A percentile compares a stretch with the other conserved stretches of the same genome.
Evolutionary conservation across 2,888 invertebrate species (phyloP).

Genomic region (Troides helena): DNA sequence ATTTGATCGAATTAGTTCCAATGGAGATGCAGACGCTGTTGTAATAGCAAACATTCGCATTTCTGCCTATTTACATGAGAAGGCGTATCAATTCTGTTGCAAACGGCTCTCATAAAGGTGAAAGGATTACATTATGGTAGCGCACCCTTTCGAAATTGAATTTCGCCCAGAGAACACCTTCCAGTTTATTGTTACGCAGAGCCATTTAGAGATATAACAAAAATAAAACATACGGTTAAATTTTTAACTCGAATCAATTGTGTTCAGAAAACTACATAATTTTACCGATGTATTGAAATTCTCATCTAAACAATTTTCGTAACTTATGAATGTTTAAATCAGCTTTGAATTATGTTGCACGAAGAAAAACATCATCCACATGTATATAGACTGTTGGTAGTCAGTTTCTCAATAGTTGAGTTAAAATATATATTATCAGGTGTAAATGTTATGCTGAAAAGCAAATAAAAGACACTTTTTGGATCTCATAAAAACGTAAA

Average conservation of each 20-base stretch:
- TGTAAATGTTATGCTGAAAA: too few species aligned
- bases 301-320: too few species aligned
- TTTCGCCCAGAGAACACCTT: constrained; percentile 25
- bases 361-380: too few species aligned
- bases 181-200: constrained; percentile 22
- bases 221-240: constrained; percentile 15
- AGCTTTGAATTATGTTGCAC: too few species aligned
- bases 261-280: too few species aligned
- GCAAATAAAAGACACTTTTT: too few species aligned
- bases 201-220: constrained; percentile 20
- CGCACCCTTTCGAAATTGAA: constrained; percentile 28
- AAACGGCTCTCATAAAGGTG: constrained; percentile 25
- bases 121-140: constrained; percentile 30
- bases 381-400: too few species aligned
- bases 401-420: too few species aligned
- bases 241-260: too few species aligned
- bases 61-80: constrained; percentile 17
- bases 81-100: constrained; percentile 26
- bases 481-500: neutral
- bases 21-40: neutral
- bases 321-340: too few species aligned
- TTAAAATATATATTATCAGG: too few species aligned
- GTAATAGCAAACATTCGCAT: constrained; percentile 11
- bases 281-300: too few species aligned
- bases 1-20: neutral